These are phyloP conservation scores for Sceloporus undulatus DNA, from an alignment of 2,113 vertebrate genomes.

Conservation along the genomic window DNA sequence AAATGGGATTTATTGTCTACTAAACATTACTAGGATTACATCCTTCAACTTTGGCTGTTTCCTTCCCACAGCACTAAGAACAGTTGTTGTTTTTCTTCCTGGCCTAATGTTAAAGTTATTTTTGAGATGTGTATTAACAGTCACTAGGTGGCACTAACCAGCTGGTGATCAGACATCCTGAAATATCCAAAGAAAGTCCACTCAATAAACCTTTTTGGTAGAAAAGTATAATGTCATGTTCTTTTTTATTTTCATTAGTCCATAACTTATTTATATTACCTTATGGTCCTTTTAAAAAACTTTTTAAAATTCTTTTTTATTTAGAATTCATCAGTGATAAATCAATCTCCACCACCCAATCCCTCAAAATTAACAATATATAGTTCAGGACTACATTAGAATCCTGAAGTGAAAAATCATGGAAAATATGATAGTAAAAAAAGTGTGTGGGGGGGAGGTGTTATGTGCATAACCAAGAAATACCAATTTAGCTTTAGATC, in stretches of 20 bases:
- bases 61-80: neutral
- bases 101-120: neutral
- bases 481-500: neutral
- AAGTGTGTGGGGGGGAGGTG: too few relatives aligned
- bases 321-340: too few relatives aligned
- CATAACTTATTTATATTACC: neutral
- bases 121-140: neutral
- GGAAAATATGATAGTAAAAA: neutral
- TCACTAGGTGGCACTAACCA: slow-evolving; percentile 78
- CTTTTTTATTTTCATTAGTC: neutral
- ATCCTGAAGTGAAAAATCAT: neutral
- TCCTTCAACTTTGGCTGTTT: neutral
- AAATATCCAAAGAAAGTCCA: neutral
- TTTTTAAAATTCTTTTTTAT: too few relatives aligned
- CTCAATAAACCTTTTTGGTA: neutral
- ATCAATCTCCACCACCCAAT: too few relatives aligned
- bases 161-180: slow-evolving; percentile 46
- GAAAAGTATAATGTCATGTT: neutral
- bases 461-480: neutral
- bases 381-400: neutral
- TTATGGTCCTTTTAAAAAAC: too few relatives aligned
- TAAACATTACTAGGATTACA: neutral
- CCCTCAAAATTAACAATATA: too few relatives aligned
- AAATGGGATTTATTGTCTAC: neutral
- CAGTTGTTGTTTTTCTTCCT: neutral